Evolutionary conservation across 2,113 vertebrate species (phyloP).

Genomic region (Xyrauchen texanus): DNA sequence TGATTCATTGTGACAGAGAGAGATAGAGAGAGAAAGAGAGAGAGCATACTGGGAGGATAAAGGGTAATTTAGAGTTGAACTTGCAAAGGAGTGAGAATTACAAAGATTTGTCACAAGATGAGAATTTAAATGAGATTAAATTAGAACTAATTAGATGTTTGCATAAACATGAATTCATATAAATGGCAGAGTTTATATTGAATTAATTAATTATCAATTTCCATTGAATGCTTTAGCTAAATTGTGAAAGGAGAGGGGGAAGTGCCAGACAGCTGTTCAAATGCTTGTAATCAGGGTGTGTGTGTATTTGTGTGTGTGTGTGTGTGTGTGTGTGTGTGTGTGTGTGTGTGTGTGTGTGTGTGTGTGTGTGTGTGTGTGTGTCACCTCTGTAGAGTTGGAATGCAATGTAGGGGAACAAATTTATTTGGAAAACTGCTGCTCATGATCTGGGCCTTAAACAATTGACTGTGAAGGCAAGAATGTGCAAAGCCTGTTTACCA

Average conservation of each 20-base stretch:
- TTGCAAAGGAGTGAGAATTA: no score
- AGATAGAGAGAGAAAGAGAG: no score
- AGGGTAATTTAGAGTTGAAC: background rate
- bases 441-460: slow-evolving; percentile 41
- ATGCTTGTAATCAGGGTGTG: background rate
- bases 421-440: slow-evolving; percentile 48
- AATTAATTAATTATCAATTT: background rate
- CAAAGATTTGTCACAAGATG: no score
- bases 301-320: slow-evolving; percentile 3
- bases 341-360: slow-evolving; percentile 14
- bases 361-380: slow-evolving; percentile 20
- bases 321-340: background rate
- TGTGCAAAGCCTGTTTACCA: slow-evolving; percentile 36
- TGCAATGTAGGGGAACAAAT: slow-evolving; percentile 33
- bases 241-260: no score
- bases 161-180: no score
- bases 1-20: no score
- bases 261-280: slow-evolving; percentile 25
- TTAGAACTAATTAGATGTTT: no score
- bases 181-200: no score
- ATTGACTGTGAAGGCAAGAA: slow-evolving; percentile 47
- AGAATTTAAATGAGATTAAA: no score
- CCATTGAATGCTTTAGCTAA: background rate
- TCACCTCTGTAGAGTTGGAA: slow-evolving; percentile 48
- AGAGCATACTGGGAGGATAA: background rate